phyloP scores from a whole-genome alignment of 2,888 invertebrate genomes.

The Callinectes sapidus region DNA sequence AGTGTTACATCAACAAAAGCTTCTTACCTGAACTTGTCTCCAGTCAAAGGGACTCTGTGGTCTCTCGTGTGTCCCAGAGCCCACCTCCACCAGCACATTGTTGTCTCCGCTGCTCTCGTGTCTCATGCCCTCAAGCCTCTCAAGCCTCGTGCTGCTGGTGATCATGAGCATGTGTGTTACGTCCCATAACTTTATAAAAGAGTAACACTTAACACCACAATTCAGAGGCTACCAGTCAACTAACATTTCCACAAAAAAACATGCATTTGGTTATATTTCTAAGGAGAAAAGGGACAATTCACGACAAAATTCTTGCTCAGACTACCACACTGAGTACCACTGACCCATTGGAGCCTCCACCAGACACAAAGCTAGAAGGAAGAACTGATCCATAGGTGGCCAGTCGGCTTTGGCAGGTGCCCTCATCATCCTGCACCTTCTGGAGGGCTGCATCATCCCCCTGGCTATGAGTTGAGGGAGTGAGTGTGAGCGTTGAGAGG shows the following conservation, averaged over 20 bases:
- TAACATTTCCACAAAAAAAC: too few relatives aligned
- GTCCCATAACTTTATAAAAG: too few relatives aligned
- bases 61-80: conserved; percentile 13
- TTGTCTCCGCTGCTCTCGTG: conserved; percentile 53
- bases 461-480: conserved; percentile 45
- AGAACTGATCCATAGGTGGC: conserved; percentile 65
- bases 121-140: neutral
- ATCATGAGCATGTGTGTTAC: neutral
- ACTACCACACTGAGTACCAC: neutral
- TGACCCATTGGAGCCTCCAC: conserved; percentile 46
- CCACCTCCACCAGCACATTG: conserved; percentile 39
- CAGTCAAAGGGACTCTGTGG: conserved; percentile 66
- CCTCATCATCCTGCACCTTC: conserved; percentile 50
- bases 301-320: neutral
- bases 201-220: too few relatives aligned
- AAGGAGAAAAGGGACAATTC: too few relatives aligned
- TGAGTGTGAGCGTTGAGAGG: conserved; percentile 63
- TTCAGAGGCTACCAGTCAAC: neutral
- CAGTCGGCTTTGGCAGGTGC: conserved; percentile 54
- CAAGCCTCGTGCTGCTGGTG: neutral
- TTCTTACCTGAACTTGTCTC: conserved; percentile 62
- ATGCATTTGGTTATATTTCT: too few relatives aligned
- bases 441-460: neutral
- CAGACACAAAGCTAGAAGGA: conserved; percentile 41
- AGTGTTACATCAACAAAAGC: neutral